Evolutionary conservation across 1,140 invertebrate species (phyloP), one percentile per base, ranked within the genome.

Genomic region (Chironomus tepperi): DNA sequence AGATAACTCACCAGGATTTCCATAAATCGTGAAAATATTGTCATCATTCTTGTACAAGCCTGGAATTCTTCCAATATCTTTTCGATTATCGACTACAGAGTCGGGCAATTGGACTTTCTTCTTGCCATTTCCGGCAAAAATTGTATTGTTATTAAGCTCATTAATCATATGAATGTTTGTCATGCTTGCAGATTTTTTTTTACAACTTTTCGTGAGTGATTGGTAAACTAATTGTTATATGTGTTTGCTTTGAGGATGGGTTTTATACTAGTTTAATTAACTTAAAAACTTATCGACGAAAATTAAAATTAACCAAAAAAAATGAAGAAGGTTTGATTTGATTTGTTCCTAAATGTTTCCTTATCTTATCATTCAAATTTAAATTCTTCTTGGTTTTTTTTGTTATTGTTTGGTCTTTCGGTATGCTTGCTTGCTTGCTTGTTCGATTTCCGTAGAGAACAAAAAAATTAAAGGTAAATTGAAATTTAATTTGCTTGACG

Each of bases 121-220:
- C 18, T 70, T 70, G 65, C 65, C 65, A 70, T 57, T 57, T 10
- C 5, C 19, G 18, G 65, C 16, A 70, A 70, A 70, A 9, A 70
- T 70, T n/a, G 65, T 19, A 70, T 70, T 70, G 18, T 70, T 70
- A 70, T 70, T 70, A 19, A 70, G 65, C 18, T 70, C 65, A 70
- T 70, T 70, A 21, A 70, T 70, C 65, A 70, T 70, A 70, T 70
- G 65, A 21, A 70, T 70, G 65, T 70, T 70, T 70, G 65, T 70
- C 65, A 70, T 70, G 16, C 18, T 70, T 70, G 65, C 19, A 19
- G 65, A 16, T 18, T 9, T n/a, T n/a, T n/a, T n/a, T n/a, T n/a
- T 70, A n/a, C 24, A 34, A 34, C 12, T 57, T n/a, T 57, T 57
- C 47, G 47, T 57, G 47, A n/a, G n/a, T 57, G 47, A 57, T 12